phyloP scores from a whole-genome alignment of 1,140 invertebrate genomes.

The Colletes gigas region DNA sequence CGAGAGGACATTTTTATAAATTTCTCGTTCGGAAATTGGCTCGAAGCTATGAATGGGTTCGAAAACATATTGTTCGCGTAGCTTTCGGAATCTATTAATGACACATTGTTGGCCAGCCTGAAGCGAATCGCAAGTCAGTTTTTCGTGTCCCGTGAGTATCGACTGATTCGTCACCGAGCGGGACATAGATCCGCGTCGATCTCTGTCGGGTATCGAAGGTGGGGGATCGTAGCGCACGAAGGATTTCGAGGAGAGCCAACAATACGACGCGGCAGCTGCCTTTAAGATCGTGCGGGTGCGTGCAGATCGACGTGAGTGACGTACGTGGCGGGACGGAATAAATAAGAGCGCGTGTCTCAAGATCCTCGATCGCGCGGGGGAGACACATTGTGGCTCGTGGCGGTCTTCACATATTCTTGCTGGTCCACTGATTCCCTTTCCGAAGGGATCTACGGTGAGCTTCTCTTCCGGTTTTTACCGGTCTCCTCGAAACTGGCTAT shows the following conservation, averaged over 20 bases:
- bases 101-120: neutral
- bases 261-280: conserved; percentile 62
- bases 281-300: conserved; percentile 52
- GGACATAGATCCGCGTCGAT: conserved; percentile 38
- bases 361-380: conserved; percentile 41
- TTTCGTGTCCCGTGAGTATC: conserved; percentile 28
- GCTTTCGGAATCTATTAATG: conserved; percentile 10
- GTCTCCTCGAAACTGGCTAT: neutral
- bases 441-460: neutral
- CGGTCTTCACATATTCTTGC: conserved; percentile 27
- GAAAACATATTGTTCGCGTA: neutral
- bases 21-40: too few relatives aligned
- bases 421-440: conserved; percentile 20
- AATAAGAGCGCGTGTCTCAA: conserved; percentile 67
- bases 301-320: conserved; percentile 57
- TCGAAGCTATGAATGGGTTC: too few relatives aligned
- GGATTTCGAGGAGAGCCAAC: conserved; percentile 59
- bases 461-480: conserved; percentile 9
- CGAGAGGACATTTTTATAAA: too few relatives aligned
- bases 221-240: conserved; percentile 57
- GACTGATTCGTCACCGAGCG: conserved; percentile 50
- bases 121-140: conserved; percentile 33
- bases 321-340: conserved; percentile 65
- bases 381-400: conserved; percentile 55
- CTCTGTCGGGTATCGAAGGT: conserved; percentile 32